phyloP scores from a whole-genome alignment of 2,888 invertebrate genomes.

The Strigamia maritima region DNA sequence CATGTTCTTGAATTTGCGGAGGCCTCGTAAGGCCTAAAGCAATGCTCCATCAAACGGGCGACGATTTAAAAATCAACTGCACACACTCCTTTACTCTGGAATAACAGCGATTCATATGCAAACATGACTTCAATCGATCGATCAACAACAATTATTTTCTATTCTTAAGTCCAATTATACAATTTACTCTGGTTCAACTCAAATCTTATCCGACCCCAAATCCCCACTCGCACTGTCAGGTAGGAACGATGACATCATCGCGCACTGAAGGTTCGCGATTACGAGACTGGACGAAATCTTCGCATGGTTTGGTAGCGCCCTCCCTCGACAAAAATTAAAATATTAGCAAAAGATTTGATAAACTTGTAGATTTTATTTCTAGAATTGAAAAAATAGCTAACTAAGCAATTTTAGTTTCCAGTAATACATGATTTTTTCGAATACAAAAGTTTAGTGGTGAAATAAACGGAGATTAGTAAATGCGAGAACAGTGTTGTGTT shows the following conservation, averaged over 20 bases:
- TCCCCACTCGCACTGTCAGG: conserved; percentile 28
- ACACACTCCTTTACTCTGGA: background rate
- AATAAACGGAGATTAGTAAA: conserved; percentile 85
- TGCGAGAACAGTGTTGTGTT: conserved; percentile 78
- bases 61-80: conserved; percentile 17
- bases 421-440: no score
- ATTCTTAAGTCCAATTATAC: conserved; percentile 7
- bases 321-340: background rate
- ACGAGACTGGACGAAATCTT: background rate
- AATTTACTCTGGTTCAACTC: conserved; percentile 7
- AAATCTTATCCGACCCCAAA: background rate
- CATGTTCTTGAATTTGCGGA: conserved; percentile 16
- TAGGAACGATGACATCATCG: conserved; percentile 25
- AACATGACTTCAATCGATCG: conserved; percentile 18
- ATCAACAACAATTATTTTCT: background rate
- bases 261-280: background rate
- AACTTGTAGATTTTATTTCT: no score
- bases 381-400: no score
- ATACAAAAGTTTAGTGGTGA: background rate
- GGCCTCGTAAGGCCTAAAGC: conserved; percentile 24
- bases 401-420: no score
- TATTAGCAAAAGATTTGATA: background rate
- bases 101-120: background rate
- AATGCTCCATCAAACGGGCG: conserved; percentile 20
- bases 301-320: background rate